These are phyloP conservation scores for Drosophila tropicalis DNA, from an alignment of 1,140 invertebrate species.

Conservation along the genomic window DNA sequence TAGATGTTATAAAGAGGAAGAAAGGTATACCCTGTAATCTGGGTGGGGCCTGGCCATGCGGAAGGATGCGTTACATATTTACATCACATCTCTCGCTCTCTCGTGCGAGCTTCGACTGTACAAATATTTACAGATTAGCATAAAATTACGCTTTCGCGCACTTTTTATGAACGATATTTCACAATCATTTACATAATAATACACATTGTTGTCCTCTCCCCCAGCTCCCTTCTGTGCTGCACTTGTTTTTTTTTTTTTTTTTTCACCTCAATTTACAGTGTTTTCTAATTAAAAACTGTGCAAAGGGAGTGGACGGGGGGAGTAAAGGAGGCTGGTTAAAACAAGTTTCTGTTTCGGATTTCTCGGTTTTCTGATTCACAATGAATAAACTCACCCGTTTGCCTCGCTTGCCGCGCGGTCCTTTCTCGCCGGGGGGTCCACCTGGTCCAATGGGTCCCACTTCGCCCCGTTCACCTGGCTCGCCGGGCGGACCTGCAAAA, in stretches of 20 bases:
- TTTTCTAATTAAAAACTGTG: constrained; percentile 75
- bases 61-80: constrained; percentile 58
- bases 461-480: constrained; percentile 92
- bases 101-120: constrained; percentile 15
- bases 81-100: constrained; percentile 36
- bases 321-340: constrained; percentile 4
- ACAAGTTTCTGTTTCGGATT: constrained; percentile 49
- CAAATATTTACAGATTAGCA: constrained; percentile 77
- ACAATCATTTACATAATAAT: constrained; percentile 74
- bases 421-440: constrained; percentile 86
- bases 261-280: constrained; percentile 54
- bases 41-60: constrained; percentile 38
- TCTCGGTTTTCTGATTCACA: constrained; percentile 17
- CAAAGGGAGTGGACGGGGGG: not conserved
- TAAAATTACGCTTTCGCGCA: constrained; percentile 68
- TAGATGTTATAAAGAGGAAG: constrained; percentile 25
- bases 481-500: constrained; percentile 87
- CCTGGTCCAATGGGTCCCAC: constrained; percentile 93
- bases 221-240: not conserved
- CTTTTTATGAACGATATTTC: constrained; percentile 62
- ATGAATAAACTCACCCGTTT: constrained; percentile 87
- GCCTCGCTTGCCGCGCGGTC: constrained; percentile 89
- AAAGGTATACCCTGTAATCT: constrained; percentile 4
- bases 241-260: constrained; percentile 9
- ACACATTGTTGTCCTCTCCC: constrained; percentile 41